Base-by-base conservation (phyloP, 2,113 vertebrate genomes). In the Dasyprocta punctata region DNA sequence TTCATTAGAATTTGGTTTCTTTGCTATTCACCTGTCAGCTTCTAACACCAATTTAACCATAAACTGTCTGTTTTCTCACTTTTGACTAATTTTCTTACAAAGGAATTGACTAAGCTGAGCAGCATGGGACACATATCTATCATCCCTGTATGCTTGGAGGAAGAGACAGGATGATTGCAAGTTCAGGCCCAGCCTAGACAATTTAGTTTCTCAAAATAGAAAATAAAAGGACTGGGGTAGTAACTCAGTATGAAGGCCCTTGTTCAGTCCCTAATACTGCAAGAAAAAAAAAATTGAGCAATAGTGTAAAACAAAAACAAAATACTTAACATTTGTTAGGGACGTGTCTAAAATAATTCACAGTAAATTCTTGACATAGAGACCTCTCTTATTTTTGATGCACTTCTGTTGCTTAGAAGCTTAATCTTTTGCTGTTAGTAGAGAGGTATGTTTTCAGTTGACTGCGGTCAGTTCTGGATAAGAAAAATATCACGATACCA, bases 81-180 rank as follows among this genome's bases (percentile, higher is more conserved):
- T 90, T 94, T 86, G 47, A 77, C 61, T 54, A 77, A 89, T 56
- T 96, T 86, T 4, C 82, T 92, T 83, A 77, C 19, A 77, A 28
- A 77, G 13, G 24, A 28, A 30, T 30, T 28, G 73, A 77, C 26
- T 77, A 77, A 47, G 13, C 7, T 77, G 26, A 30, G 44, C 26
- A 77, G 12, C 24, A 28, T 7, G 12, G 2, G 24, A 75, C 41
- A 77, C 13, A 17, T 8, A 28, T 30, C 26, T 30, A 17, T 47
- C 26, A 28, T 30, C 26, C 41, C 44, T 28, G 41, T 47, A 8
- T 10, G 28, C 71, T 75, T 28, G 11, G 5, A 77, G 41, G 44
- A 30, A 30, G 26, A 77, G 44, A 26, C 26, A 30, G 26, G 6
- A 47, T 30, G 44, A 47, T 28, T 30, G 26, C 73, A 47, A 28